These are phyloP conservation scores for Schlechtendalia chinensis DNA, from an alignment of 1,140 invertebrate species.

Conservation along the genomic window DNA sequence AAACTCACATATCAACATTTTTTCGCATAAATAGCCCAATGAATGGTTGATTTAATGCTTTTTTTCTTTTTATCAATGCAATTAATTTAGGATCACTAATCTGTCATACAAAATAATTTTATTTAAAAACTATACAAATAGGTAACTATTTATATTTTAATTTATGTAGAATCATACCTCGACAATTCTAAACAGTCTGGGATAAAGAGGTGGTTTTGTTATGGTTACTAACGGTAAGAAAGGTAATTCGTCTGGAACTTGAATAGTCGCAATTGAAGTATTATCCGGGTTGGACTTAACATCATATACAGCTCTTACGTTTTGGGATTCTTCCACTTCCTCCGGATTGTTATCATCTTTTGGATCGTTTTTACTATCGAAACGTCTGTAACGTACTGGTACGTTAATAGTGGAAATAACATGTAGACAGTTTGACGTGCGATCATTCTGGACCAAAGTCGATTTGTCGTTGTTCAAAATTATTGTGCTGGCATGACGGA, in stretches of 20 bases:
- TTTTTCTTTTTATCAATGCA: slow-evolving; percentile 88
- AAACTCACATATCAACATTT: slow-evolving; percentile 71
- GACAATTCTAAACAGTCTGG: slow-evolving; percentile 36
- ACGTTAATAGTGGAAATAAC: background rate
- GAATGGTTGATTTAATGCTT: slow-evolving; percentile 94
- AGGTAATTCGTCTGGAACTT: slow-evolving; percentile 21
- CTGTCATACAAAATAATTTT: slow-evolving; percentile 59
- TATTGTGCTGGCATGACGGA: background rate
- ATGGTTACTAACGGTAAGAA: slow-evolving; percentile 14
- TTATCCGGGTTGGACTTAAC: slow-evolving; percentile 5
- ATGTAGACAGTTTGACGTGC: background rate
- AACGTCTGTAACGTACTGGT: slow-evolving; percentile 25
- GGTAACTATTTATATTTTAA: background rate
- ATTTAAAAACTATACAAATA: background rate
- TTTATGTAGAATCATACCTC: slow-evolving; percentile 6
- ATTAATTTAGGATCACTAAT: slow-evolving; percentile 84
- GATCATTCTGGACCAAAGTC: background rate
- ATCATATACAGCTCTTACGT: slow-evolving; percentile 1
- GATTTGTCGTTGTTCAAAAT: slow-evolving; percentile 11
- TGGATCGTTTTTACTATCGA: slow-evolving; percentile 23
- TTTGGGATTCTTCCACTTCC: slow-evolving; percentile 13
- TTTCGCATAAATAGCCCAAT: slow-evolving; percentile 96
- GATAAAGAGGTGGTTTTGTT: slow-evolving; percentile 23
- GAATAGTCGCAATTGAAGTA: slow-evolving; percentile 33
- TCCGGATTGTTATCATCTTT: slow-evolving; percentile 18